phyloP scores from a whole-genome alignment of 2,888 invertebrate genomes.

The Germaria angustata region DNA sequence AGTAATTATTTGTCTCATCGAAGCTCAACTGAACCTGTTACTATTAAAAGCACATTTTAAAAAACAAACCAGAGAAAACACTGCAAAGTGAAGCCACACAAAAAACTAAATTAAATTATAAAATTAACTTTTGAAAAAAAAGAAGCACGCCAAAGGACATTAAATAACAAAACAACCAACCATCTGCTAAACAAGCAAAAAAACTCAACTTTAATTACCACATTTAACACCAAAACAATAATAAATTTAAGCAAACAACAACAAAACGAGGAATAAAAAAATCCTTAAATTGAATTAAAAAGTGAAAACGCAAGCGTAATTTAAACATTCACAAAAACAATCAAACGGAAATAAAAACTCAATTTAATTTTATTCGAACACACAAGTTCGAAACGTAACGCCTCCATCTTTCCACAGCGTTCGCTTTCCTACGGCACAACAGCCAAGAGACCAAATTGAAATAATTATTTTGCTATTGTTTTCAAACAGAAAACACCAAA shows the following conservation, averaged over 20 bases:
- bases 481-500: not conserved
- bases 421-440: not conserved
- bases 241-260: not conserved
- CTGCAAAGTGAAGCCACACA: not conserved
- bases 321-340: not conserved
- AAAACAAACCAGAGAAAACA: too few relatives aligned
- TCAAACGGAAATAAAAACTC: constrained; percentile 1
- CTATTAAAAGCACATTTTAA: not conserved
- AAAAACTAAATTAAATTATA: constrained; percentile 4
- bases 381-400: not conserved
- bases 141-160: not conserved
- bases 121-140: not conserved
- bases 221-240: constrained; percentile 13
- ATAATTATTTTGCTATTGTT: not conserved
- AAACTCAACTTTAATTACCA: constrained; percentile 20
- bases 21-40: not conserved
- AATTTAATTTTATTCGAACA: not conserved
- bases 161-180: not conserved
- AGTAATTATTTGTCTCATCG: not conserved
- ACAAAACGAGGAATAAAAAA: not conserved
- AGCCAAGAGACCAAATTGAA: not conserved
- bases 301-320: constrained; percentile 2
- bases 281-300: not conserved
- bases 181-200: not conserved
- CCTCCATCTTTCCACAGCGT: not conserved